These are phyloP conservation scores for Grammomys dolichurus DNA, from an alignment of 2,113 vertebrate genomes.

Conservation along the genomic window DNA sequence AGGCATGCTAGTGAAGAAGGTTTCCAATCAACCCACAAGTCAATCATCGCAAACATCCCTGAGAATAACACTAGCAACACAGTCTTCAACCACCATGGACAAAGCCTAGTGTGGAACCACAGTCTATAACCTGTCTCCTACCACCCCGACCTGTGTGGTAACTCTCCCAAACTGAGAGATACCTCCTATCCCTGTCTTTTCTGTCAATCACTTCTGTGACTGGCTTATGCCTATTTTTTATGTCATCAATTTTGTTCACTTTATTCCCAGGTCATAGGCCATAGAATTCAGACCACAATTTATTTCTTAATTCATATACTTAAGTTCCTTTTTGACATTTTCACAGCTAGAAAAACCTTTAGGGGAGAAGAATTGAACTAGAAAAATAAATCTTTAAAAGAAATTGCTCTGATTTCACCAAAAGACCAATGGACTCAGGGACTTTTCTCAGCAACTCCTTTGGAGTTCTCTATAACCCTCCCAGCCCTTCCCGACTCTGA, in stretches of 20 bases:
- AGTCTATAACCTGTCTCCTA: not conserved
- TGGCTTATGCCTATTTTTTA: not conserved
- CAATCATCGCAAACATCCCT: not conserved
- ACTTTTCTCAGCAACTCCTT: slow-evolving; percentile 29
- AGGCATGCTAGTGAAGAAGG: not conserved
- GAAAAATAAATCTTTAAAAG: slow-evolving; percentile 45
- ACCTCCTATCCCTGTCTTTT: not conserved
- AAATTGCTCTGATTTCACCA: slow-evolving; percentile 2
- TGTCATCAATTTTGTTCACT: slow-evolving; percentile 29
- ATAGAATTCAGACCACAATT: slow-evolving; percentile 52
- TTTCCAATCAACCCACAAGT: slow-evolving; percentile 5
- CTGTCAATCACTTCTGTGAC: not conserved
- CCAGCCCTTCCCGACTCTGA: slow-evolving; percentile 11
- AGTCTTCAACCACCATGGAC: slow-evolving; percentile 1
- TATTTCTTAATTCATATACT: not conserved
- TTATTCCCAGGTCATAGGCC: slow-evolving; percentile 43
- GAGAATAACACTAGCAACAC: not conserved
- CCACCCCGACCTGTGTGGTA: not conserved
- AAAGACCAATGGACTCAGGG: not conserved
- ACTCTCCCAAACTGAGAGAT: not conserved
- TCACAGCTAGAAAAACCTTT: slow-evolving; percentile 25
- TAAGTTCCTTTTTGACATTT: slow-evolving; percentile 41
- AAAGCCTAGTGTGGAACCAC: not conserved
- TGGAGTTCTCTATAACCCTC: not conserved
- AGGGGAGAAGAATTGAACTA: not conserved